Evolutionary conservation across 2,797 vertebrate genomes (phyloP), one percentile per base, ranked within the genome.

Genomic region (Borostomias antarcticus): DNA sequence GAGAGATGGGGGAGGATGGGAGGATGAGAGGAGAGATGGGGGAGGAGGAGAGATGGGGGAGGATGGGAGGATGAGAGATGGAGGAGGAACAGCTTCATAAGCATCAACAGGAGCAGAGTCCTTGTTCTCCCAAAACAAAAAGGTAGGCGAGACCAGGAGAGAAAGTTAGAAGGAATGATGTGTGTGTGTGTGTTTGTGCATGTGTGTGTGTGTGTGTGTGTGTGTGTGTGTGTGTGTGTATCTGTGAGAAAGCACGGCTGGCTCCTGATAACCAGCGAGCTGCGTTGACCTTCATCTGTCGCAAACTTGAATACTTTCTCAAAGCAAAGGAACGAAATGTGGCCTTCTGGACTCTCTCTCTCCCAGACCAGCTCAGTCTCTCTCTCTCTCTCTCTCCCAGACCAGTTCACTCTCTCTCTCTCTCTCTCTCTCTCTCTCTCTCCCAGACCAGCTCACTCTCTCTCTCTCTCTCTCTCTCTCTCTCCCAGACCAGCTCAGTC

Each of bases 281-380:
- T 1, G 15, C 58, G 69, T 54, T 82, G 85, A 88, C 86, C 81
- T 86, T 88, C 83, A 79, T 58, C 74, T 54, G 72, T 77, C 65
- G 71, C 58, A 52, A 70, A 67, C 73, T 74, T 72, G 68, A 64
- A 66, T 28, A 73, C 63, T 71, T 69, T 72, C 64, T 69, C 35
- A 62, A 37, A 72, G 70, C 66, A 69, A 69, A 69, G 70, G n/a
- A n/a, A n/a, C n/a, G n/a, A n/a, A n/a, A n/a, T n/a, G n/a, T n/a
- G n/a, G n/a, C n/a, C n/a, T n/a, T n/a, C n/a, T n/a, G n/a, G n/a
- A n/a, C n/a, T 59, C 63, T 71, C 69, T 75, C 70, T 78, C 67
- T 74, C 70, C 70, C 70, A 81, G 78, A 82, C 72, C n/a, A n/a
- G n/a, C n/a, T n/a, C 70, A 32, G 54, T 50, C 73, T 15, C 28